phyloP scores from a whole-genome alignment of 1,140 invertebrate species.

The Lepidostoma basale region DNA sequence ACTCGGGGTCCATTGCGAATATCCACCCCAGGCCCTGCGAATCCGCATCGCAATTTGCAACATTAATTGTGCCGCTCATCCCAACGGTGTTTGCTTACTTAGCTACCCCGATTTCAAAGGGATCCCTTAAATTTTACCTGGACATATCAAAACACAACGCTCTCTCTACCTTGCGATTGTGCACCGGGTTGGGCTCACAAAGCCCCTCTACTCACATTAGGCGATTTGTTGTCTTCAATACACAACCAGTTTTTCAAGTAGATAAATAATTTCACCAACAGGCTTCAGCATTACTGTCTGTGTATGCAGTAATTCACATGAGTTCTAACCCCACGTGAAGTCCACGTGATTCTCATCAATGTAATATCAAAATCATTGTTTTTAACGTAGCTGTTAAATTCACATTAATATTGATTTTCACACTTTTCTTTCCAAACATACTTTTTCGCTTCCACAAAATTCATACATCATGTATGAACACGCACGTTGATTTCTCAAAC shows the following conservation, averaged over 20 bases:
- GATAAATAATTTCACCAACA: neutral
- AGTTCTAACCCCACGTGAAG: too few species aligned
- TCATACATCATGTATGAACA: too few species aligned
- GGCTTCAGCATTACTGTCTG: neutral
- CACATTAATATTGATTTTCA: too few species aligned
- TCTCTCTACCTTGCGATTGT: too few species aligned
- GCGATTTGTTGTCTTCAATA: neutral
- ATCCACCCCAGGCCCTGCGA: slow-evolving; percentile 10
- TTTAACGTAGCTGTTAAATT: too few species aligned
- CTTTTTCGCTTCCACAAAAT: too few species aligned
- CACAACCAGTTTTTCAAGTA: neutral
- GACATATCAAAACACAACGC: slow-evolving; percentile 9
- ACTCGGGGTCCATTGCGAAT: neutral
- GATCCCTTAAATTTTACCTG: slow-evolving; percentile 21
- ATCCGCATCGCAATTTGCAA: slow-evolving; percentile 15
- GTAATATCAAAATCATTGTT: too few species aligned
- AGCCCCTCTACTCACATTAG: neutral
- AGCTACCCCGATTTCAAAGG: slow-evolving; percentile 1
- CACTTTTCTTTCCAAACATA: too few species aligned
- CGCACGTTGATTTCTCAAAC: too few species aligned
- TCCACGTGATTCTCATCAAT: too few species aligned
- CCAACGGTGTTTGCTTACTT: neutral
- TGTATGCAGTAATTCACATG: neutral
- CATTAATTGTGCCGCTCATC: neutral
- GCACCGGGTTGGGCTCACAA: neutral